Evolutionary conservation across 2,888 invertebrate genomes (phyloP), one percentile per base, ranked within the genome.

Genomic region (Cephus runcator): DNA sequence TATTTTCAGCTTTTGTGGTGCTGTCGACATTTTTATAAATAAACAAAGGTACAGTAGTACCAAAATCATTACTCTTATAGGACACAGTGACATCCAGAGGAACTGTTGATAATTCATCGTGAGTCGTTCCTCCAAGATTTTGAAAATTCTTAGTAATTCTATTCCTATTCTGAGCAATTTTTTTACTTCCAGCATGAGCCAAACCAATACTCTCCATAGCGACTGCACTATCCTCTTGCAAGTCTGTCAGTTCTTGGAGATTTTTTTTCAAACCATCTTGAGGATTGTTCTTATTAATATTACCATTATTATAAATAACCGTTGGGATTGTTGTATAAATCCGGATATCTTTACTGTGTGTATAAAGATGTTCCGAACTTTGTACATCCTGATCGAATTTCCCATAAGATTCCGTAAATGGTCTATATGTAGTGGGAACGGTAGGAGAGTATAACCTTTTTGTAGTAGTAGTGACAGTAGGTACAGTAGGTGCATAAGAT

Each of bases 401-500:
- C 15, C 31, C 81, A 69, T 87, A 87, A 3, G 86, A 83, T 9
- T 84, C 76, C 0, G 88, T 89, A 0, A 88, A 85, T 6, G 88
- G 83, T 79, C 83, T 83, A 75, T 83, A 84, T 23, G 87, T 88
- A 33, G 87, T 88, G 3, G 90, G 90, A 0, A 90, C 86, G 0
- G 90, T 90, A 3, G 90, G 90, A 3, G 90, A 90, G 69, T 90
- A 90, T 68, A 86, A 87, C 81, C 85, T 86, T 15, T 89, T 84
- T 4, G 88, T 88, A 0, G 89, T 90, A 0, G 90, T 90, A 30
- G 89, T 90, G 1, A 89, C 88, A 0, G 90, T 90, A 9, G 90
- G 90, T 12, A 90, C 90, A 4, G 90, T 90, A 1, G 90, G 90
- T 4, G 90, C 89, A 77, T 90, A 90, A 12, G 89, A 89, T 0